A percentile compares a stretch with the other conserved stretches of the same genome.
These are phyloP conservation scores for Nasonovia ribisnigri DNA, from an alignment of 2,888 invertebrate species.

Conservation along the genomic window DNA sequence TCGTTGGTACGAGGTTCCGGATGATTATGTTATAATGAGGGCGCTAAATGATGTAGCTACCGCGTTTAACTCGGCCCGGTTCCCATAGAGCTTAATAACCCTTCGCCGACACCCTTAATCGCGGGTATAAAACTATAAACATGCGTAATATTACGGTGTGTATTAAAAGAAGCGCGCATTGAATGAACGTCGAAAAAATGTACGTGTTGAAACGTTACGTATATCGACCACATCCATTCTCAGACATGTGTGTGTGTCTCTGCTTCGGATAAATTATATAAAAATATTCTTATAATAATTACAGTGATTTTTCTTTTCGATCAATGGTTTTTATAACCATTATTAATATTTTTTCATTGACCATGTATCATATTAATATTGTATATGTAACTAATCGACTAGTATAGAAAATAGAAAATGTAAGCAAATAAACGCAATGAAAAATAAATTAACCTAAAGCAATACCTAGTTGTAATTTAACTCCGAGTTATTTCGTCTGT, in stretches of 20 bases:
- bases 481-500: not conserved
- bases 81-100: slow-evolving; percentile 52
- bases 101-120: slow-evolving; percentile 50
- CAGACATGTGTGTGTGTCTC: not conserved
- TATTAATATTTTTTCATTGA: not conserved
- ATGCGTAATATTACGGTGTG: slow-evolving; percentile 7
- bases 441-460: not conserved
- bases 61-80: slow-evolving; percentile 61
- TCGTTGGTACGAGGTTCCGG: slow-evolving; percentile 49
- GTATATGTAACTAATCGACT: not conserved
- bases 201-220: not conserved
- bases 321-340: not conserved
- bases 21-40: slow-evolving; percentile 64
- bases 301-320: not conserved
- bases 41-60: slow-evolving; percentile 65
- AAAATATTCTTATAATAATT: not conserved
- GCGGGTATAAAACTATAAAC: slow-evolving; percentile 25
- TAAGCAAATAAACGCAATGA: not conserved
- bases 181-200: slow-evolving; percentile 46
- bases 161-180: not conserved
- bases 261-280: not conserved
- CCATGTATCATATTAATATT: too few relatives aligned
- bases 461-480: not conserved
- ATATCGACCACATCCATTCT: not conserved
- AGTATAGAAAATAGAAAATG: not conserved